Percentiles rank a stretch among this genome's conserved stretches.
Conservation (phyloP, 2,113 vertebrate genomes). For the Corvus hawaiiensis region DNA sequence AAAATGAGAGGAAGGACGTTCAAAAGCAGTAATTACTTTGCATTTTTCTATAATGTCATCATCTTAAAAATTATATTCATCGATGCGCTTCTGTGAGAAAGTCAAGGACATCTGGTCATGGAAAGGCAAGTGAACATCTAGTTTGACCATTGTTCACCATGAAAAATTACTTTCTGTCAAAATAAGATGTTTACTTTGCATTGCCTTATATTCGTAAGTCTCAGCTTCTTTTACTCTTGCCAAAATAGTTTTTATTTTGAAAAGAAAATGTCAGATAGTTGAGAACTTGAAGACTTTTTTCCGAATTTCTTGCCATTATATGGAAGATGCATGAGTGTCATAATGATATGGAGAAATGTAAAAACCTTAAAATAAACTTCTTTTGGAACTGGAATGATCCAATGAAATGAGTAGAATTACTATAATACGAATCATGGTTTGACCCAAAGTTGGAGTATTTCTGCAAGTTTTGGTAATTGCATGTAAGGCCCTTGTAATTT, state of each 20-base stretch:
- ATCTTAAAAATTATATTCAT: not conserved
- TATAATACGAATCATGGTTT: not conserved
- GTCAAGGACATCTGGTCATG: not conserved
- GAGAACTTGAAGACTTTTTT: not conserved
- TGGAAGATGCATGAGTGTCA: not conserved
- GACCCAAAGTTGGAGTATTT: not conserved
- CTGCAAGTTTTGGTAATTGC: not conserved
- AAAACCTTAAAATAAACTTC: not conserved
- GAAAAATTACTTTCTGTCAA: not conserved
- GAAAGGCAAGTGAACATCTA: not conserved
- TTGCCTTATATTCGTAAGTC: not conserved
- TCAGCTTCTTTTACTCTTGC: not conserved
- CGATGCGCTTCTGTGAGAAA: not conserved
- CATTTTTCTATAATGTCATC: not conserved
- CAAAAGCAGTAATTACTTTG: not conserved
- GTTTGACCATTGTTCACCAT: not conserved
- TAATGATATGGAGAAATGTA: not conserved
- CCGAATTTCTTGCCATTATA: not conserved
- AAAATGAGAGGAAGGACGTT: not conserved
- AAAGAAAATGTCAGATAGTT: not conserved
- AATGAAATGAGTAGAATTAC: not conserved
- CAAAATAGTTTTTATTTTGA: conserved; percentile 2
- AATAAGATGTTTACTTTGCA: conserved; percentile 1
- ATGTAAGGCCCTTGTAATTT: not conserved
- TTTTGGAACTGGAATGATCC: not conserved